Percentiles rank a stretch among this genome's conserved stretches.
Evolutionary conservation across 2,888 invertebrate genomes (phyloP).

Genomic region (Ypsolopha scabrella): DNA sequence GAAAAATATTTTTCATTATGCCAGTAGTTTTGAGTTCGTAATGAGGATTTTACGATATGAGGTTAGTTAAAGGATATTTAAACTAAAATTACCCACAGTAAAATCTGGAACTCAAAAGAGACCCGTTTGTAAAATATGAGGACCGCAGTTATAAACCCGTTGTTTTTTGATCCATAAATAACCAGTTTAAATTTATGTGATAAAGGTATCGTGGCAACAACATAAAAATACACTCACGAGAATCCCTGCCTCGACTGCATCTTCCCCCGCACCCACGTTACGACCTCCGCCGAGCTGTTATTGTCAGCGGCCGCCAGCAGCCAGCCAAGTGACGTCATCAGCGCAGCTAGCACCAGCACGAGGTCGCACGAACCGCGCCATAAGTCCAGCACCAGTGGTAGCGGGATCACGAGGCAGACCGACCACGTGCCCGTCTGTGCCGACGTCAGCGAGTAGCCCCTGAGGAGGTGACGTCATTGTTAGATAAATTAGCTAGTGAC

Average conservation of each 20-base stretch:
- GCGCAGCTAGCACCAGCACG: constrained; percentile 15
- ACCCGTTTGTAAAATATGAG: too few species aligned
- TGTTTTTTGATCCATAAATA: too few species aligned
- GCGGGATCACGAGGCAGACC: constrained; percentile 88
- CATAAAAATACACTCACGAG: constrained; percentile 27
- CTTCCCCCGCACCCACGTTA: constrained; percentile 75
- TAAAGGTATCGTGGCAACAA: not conserved
- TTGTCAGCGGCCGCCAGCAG: constrained; percentile 26
- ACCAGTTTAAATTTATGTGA: too few species aligned
- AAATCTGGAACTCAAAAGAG: too few species aligned
- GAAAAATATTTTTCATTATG: too few species aligned
- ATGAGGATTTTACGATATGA: too few species aligned
- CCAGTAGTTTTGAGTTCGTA: too few species aligned
- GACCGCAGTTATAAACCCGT: too few species aligned
- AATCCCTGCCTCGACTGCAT: constrained; percentile 28
- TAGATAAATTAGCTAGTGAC: not conserved
- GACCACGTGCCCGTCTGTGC: constrained; percentile 89
- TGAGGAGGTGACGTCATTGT: constrained; percentile 30
- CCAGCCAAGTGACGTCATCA: constrained; percentile 13
- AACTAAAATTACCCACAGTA: too few species aligned
- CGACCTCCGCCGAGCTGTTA: constrained; percentile 24
- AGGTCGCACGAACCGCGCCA: constrained; percentile 26
- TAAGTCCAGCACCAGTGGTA: constrained; percentile 86
- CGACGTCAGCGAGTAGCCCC: constrained; percentile 95
- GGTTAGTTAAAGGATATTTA: too few species aligned